Conservation (phyloP, 2,888 invertebrate species). For the Folsomia candida region DNA sequence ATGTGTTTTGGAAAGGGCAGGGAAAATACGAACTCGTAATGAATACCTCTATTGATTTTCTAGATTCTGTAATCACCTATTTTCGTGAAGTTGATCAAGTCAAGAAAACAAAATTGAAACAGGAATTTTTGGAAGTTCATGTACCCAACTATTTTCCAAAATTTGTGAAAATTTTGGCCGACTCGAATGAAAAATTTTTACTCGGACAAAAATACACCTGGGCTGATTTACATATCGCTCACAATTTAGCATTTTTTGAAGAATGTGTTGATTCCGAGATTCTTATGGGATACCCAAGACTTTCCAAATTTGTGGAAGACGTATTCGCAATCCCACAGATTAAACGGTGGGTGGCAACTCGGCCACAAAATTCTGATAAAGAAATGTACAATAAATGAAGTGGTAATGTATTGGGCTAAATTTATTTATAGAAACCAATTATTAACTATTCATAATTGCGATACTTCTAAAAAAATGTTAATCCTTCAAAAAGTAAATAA, state of each 20-base stretch:
- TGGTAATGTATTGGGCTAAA: too few species aligned
- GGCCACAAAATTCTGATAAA: too few species aligned
- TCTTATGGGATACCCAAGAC: conserved; percentile 58
- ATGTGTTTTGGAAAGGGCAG: too few species aligned
- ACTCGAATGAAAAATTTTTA: conserved; percentile 18
- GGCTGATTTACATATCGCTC: conserved; percentile 25
- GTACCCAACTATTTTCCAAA: conserved; percentile 16
- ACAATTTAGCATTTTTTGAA: conserved; percentile 17
- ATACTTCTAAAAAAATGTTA: too few species aligned
- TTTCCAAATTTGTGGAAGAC: conserved; percentile 59
- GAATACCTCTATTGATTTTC: too few species aligned
- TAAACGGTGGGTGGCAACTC: conserved; percentile 60
- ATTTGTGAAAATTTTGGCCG: conserved; percentile 13
- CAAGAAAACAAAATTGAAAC: not conserved
- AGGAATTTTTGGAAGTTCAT: not conserved
- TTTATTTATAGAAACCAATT: too few species aligned
- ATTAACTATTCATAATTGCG: too few species aligned
- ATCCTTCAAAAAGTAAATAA: too few species aligned
- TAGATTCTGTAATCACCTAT: too few species aligned
- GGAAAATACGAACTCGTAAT: too few species aligned
- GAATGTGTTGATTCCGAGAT: conserved; percentile 1
- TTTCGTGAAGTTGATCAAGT: conserved; percentile 14
- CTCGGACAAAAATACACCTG: conserved; percentile 30
- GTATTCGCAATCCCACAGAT: conserved; percentile 60
- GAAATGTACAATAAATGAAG: too few species aligned